These are phyloP conservation scores for Noctua janthe DNA, from an alignment of 2,888 invertebrate genomes.

Conservation along the genomic window DNA sequence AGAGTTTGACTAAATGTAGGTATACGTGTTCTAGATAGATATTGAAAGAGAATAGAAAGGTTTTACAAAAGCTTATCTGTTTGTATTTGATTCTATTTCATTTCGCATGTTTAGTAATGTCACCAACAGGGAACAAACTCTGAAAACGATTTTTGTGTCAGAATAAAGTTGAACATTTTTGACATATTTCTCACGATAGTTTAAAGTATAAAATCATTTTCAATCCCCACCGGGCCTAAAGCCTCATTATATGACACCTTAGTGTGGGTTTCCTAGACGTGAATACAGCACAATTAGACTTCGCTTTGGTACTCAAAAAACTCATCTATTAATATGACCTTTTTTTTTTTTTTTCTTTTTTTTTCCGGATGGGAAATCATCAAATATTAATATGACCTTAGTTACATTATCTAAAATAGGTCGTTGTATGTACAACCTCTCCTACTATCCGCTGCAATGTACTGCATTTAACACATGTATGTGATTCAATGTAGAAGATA, in stretches of 20 bases:
- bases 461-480: conserved; percentile 45
- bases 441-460: conserved; percentile 25
- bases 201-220: not conserved
- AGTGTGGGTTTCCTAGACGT: too few species aligned
- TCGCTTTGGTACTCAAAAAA: not conserved
- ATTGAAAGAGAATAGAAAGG: not conserved
- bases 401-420: not conserved
- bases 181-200: not conserved
- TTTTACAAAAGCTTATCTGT: not conserved
- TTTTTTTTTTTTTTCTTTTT: too few species aligned
- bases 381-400: not conserved
- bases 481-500: conserved; percentile 51
- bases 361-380: too few species aligned
- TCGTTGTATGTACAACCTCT: conserved; percentile 5
- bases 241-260: too few species aligned
- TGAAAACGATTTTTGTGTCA: too few species aligned
- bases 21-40: not conserved
- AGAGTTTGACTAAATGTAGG: too few species aligned
- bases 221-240: too few species aligned
- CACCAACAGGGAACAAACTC: not conserved
- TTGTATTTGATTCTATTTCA: not conserved
- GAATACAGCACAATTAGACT: not conserved
- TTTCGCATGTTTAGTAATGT: not conserved
- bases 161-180: not conserved
- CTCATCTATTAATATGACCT: not conserved